These are phyloP conservation scores for Seladonia tumulorum DNA, from an alignment of 2,888 invertebrate genomes.

Conservation along the genomic window DNA sequence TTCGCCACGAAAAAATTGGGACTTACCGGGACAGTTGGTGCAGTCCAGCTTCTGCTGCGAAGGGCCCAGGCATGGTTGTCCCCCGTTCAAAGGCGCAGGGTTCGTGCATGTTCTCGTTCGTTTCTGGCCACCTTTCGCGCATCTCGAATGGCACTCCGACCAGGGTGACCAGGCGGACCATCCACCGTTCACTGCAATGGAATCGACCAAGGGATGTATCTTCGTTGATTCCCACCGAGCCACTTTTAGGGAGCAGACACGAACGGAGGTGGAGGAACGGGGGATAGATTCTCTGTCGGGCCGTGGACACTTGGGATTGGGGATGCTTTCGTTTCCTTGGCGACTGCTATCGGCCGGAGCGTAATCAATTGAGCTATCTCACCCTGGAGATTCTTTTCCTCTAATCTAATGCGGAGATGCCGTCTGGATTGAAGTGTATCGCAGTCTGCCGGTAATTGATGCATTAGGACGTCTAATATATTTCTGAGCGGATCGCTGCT, in stretches of 20 bases:
- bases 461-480: background rate
- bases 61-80: conserved; percentile 93
- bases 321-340: conserved; percentile 25
- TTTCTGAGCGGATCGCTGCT: background rate
- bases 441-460: conserved; percentile 12
- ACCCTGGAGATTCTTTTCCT: conserved; percentile 16
- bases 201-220: background rate
- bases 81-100: conserved; percentile 96
- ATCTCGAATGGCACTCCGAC: conserved; percentile 92
- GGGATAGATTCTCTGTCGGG: background rate
- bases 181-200: conserved; percentile 93
- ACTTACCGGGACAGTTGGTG: conserved; percentile 83
- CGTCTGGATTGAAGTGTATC: conserved; percentile 12
- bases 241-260: background rate
- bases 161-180: conserved; percentile 97
- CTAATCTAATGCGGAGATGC: background rate
- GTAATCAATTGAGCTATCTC: conserved; percentile 19
- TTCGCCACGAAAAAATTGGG: conserved; percentile 41
- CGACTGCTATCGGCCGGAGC: background rate
- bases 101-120: conserved; percentile 94
- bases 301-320: conserved; percentile 25
- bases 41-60: conserved; percentile 94
- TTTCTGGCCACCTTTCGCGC: conserved; percentile 93
- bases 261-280: background rate
- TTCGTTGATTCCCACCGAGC: background rate